Conservation (phyloP, 2,113 vertebrate species). For the Pomatorhinus ruficollis region DNA sequence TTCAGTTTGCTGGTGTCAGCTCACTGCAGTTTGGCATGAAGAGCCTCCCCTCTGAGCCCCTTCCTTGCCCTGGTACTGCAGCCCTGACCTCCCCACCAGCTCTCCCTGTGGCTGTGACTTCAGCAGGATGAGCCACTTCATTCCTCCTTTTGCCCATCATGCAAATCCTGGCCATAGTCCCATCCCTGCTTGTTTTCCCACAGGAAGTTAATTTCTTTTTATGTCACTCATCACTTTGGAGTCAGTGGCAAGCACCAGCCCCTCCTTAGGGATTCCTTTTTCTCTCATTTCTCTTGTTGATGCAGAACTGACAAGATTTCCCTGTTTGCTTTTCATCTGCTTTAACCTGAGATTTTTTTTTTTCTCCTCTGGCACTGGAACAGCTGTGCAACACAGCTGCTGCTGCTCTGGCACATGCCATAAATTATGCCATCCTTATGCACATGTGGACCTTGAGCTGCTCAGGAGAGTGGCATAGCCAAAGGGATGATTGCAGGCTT, state of each 20-base stretch:
- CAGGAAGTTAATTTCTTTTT: not conserved
- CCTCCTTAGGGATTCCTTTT: conserved; percentile 9
- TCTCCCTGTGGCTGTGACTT: not conserved
- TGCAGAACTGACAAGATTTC: conserved; percentile 9
- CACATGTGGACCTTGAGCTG: not conserved
- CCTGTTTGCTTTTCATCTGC: conserved; percentile 6
- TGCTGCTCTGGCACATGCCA: not conserved
- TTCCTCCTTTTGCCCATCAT: not conserved
- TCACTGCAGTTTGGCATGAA: not conserved
- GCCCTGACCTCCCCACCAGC: not conserved
- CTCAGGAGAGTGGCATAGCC: not conserved
- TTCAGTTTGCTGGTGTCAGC: accelerated
- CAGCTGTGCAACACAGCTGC: not conserved
- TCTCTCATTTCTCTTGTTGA: not conserved
- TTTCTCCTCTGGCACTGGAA: not conserved
- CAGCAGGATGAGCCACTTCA: not conserved
- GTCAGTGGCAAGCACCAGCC: not conserved
- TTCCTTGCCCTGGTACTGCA: not conserved
- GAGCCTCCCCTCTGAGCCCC: not conserved
- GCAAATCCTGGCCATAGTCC: not conserved
- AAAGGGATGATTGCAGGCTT: not conserved
- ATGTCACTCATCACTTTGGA: not conserved
- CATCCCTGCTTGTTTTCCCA: not conserved
- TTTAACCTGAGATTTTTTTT: not conserved
- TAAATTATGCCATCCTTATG: not conserved